Evolutionary conservation across 2,113 vertebrate species (phyloP), one percentile per base, ranked within the genome.

Genomic region (Oreochromis spilurus): DNA sequence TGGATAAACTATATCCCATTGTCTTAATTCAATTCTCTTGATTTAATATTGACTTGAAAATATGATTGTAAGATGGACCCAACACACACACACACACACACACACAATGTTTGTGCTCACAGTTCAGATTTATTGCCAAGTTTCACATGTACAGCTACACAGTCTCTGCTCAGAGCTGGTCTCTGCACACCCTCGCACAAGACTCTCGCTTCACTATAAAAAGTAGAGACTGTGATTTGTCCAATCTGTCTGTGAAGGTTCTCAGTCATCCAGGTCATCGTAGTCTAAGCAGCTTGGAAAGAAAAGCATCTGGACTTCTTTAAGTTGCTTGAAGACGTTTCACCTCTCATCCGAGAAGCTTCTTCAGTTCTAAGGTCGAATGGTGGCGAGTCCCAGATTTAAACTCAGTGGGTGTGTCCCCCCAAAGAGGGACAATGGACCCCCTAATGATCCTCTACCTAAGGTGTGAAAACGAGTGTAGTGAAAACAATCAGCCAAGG

Each of bases 381-480:
- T 9, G 26, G 14, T 31, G 26, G 57, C 31, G 26, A 58, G 57
- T 31, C 14, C 14, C 57, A 9, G 26, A 31, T 31, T 17, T 31
- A 58, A 58, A 26, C 24, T 7, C 55, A 0, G 1, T 29, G 24
- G 55, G 24, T 29, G 55, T 58, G 7, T 29, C 2, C 24, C 2
- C 1, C 55, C 1, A 2, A 57, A 57, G 55, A 57, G 13, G 24
- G 55, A 57, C 13, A 57, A 57, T 0, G 24, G 13, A 9, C 24
- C 13, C 13, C 13, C 55, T 57, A 57, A 57, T 57, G 24, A 57
- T 16, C 1, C 55, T 57, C 55, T 58, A 29, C 55, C 55, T 58
- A 29, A 58, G 26, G 26, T 26, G 26, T 26, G 26, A 26, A 26
- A 26, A 3, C 26, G 3, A 3, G 26, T 26, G 26, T 26, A 3